phyloP scores from a whole-genome alignment of 1,140 invertebrate genomes.

The Littorina saxatilis region DNA sequence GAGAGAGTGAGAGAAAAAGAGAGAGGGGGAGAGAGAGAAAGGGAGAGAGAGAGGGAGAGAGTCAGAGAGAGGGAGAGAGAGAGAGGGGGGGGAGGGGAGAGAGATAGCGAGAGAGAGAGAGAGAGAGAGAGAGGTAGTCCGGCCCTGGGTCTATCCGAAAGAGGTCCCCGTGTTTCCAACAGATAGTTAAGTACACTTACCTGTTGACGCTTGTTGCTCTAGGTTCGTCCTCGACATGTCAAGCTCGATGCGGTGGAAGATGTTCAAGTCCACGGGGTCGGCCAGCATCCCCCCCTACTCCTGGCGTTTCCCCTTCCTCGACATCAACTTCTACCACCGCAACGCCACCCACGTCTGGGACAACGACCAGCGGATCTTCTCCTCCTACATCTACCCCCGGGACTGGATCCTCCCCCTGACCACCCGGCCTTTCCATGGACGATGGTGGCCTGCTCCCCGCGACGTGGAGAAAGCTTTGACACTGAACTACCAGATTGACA shows the following conservation, averaged over 20 bases:
- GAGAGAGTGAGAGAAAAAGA: too few species aligned
- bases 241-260: conserved; percentile 54
- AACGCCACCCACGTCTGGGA: conserved; percentile 59
- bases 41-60: too few species aligned
- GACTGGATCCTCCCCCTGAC: conserved; percentile 47
- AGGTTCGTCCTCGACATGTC: too few species aligned
- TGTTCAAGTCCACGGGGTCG: conserved; percentile 43
- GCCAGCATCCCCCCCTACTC: conserved; percentile 15
- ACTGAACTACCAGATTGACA: conserved; percentile 33
- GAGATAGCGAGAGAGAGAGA: too few species aligned
- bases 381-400: conserved; percentile 31
- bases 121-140: too few species aligned
- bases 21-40: too few species aligned
- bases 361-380: conserved; percentile 19
- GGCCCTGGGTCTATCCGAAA: too few species aligned
- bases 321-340: conserved; percentile 54
- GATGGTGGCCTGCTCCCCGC: conserved; percentile 43
- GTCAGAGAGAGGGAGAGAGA: too few species aligned
- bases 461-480: conserved; percentile 30
- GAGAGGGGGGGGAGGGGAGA: too few species aligned
- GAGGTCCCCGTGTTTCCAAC: too few species aligned
- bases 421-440: conserved; percentile 41
- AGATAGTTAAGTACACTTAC: too few species aligned
- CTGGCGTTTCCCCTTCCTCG: conserved; percentile 55
- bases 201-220: too few species aligned